Evolutionary conservation across 2,888 invertebrate genomes (phyloP).

Genomic region (Laothoe populi): DNA sequence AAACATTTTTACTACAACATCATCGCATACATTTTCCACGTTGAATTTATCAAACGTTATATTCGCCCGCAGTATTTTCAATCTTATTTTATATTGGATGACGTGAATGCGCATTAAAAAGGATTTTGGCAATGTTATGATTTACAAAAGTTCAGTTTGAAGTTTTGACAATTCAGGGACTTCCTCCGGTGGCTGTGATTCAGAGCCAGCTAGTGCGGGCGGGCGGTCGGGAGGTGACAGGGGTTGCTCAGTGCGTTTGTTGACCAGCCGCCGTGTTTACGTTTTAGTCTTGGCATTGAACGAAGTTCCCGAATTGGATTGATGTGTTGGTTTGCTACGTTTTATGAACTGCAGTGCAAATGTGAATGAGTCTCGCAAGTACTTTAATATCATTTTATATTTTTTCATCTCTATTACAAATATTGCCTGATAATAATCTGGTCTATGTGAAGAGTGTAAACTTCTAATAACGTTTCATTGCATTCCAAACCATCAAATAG

Average conservation of each 20-base stretch:
- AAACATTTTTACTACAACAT: conserved; percentile 34
- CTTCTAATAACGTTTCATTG: conserved; percentile 5
- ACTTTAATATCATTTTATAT: conserved; percentile 27
- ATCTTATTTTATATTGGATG: conserved; percentile 49
- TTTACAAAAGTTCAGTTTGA: conserved; percentile 51
- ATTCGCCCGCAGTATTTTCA: conserved; percentile 47
- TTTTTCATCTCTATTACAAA: conserved; percentile 32
- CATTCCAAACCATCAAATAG: neutral
- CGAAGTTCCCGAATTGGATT: conserved; percentile 73
- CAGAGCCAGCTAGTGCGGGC: conserved; percentile 50
- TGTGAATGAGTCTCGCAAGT: conserved; percentile 54
- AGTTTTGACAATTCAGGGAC: conserved; percentile 57
- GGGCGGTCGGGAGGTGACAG: conserved; percentile 34
- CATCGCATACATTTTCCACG: conserved; percentile 22
- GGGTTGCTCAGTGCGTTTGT: conserved; percentile 64
- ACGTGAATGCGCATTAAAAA: conserved; percentile 42
- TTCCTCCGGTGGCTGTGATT: conserved; percentile 48
- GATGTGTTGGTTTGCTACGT: conserved; percentile 64
- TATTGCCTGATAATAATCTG: conserved; percentile 25
- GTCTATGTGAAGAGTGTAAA: conserved; percentile 11
- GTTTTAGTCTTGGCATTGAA: conserved; percentile 76
- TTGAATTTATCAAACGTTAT: conserved; percentile 38
- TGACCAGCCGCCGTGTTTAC: conserved; percentile 75
- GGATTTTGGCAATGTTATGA: conserved; percentile 54
- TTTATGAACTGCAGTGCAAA: conserved; percentile 59